Conservation (phyloP, 2,113 vertebrate genomes). For the Tetraodon nigroviridis region DNA sequence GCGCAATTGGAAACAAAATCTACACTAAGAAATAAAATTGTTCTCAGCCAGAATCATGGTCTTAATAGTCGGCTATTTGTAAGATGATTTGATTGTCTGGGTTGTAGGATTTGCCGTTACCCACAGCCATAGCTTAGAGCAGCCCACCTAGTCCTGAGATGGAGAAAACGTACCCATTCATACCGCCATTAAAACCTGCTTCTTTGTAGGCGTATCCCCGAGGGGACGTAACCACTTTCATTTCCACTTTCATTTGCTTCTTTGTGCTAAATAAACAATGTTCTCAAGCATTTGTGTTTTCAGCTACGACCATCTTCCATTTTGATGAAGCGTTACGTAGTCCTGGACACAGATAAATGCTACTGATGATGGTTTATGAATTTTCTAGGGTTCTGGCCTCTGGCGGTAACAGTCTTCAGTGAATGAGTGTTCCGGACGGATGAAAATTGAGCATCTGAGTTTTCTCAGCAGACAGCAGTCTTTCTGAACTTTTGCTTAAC, state of each 20-base stretch:
- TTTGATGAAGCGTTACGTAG: background rate
- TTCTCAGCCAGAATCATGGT: slow-evolving; percentile 25
- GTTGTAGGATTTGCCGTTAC: slow-evolving; percentile 42
- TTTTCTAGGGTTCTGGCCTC: no score
- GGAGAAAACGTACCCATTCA: slow-evolving; percentile 11
- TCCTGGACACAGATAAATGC: background rate
- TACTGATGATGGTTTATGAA: no score
- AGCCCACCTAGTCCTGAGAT: slow-evolving; percentile 43
- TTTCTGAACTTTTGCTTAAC: background rate
- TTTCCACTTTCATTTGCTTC: slow-evolving; percentile 14
- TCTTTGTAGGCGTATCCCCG: no score
- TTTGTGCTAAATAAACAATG: slow-evolving; percentile 53
- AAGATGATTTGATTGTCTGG: slow-evolving; percentile 27
- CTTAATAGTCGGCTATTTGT: slow-evolving; percentile 30
- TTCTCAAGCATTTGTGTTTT: slow-evolving; percentile 39
- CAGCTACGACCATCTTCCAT: background rate
- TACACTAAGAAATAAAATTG: slow-evolving; percentile 2
- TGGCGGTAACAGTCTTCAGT: no score
- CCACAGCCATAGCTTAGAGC: slow-evolving; percentile 64
- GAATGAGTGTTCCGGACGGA: no score
- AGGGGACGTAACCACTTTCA: no score
- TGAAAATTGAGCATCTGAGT: no score
- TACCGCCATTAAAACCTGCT: slow-evolving; percentile 35
- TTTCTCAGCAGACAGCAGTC: background rate
- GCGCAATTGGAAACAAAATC: slow-evolving; percentile 17